Conservation (phyloP, 1,140 invertebrate species). For the Mesaphorura yosii region DNA sequence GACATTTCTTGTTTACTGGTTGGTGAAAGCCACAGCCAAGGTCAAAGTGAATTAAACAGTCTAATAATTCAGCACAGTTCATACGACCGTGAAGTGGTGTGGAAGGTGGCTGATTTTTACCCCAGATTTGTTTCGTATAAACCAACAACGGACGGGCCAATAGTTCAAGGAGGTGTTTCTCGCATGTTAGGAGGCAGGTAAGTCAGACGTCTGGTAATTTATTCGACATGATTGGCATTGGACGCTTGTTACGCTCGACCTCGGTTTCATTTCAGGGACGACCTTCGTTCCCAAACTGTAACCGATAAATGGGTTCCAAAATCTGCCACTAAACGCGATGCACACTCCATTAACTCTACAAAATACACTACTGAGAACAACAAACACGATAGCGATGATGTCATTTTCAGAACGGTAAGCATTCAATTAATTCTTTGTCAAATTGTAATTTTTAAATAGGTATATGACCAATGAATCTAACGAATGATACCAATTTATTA, state of each 20-base stretch:
- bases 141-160: slow-evolving; percentile 88
- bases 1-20: too few relatives aligned
- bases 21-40: too few relatives aligned
- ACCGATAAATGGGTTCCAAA: slow-evolving; percentile 94
- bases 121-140: slow-evolving; percentile 38
- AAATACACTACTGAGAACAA: too few relatives aligned
- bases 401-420: slow-evolving; percentile 80
- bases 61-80: too few relatives aligned
- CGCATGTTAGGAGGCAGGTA: slow-evolving; percentile 92
- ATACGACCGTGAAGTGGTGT: too few relatives aligned
- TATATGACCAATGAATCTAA: too few relatives aligned
- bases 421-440: slow-evolving; percentile 32
- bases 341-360: slow-evolving; percentile 80
- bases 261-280: slow-evolving; percentile 48
- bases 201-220: slow-evolving; percentile 35
- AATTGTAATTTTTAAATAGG: too few relatives aligned
- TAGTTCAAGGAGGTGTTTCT: slow-evolving; percentile 93
- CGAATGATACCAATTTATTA: slow-evolving; percentile 26
- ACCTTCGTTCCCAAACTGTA: slow-evolving; percentile 67
- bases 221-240: not conserved
- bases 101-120: too few relatives aligned
- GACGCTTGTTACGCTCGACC: slow-evolving; percentile 8
- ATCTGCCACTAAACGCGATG: slow-evolving; percentile 87
- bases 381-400: slow-evolving; percentile 84
- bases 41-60: too few relatives aligned